A percentile compares a stretch with the other conserved stretches of the same genome.
phyloP scores from a whole-genome alignment of 2,113 vertebrate species.

The Stictonetta naevosa region DNA sequence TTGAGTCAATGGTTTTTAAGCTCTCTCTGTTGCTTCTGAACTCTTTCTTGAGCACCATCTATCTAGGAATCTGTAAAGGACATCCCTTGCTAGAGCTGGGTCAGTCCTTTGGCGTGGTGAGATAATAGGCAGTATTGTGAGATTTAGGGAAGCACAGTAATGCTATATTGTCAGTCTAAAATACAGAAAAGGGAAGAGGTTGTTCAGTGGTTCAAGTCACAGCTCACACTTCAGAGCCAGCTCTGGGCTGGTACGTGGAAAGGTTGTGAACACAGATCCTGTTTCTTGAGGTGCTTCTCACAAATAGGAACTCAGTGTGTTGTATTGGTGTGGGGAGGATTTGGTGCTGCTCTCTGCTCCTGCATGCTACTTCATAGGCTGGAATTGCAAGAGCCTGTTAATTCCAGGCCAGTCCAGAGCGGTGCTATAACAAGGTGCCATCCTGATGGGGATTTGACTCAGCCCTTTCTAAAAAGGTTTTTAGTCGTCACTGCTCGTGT shows the following conservation, averaged over 20 bases:
- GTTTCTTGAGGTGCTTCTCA: background rate
- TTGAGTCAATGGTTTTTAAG: background rate
- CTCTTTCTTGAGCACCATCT: background rate
- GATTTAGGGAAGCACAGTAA: background rate
- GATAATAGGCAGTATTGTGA: background rate
- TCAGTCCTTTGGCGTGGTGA: background rate
- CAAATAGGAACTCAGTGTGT: too few species aligned
- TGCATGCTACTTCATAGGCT: background rate
- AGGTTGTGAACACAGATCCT: background rate
- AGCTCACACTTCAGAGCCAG: accelerated
- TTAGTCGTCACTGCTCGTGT: background rate
- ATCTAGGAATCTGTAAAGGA: background rate
- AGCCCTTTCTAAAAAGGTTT: background rate
- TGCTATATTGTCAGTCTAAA: background rate
- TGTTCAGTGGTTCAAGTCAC: background rate
- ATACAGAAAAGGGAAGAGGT: background rate
- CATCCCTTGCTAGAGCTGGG: background rate
- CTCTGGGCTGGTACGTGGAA: background rate
- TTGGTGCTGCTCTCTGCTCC: background rate
- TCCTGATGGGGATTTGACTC: background rate
- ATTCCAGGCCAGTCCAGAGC: background rate
- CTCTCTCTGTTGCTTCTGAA: background rate
- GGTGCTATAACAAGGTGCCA: background rate
- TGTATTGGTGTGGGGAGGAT: background rate
- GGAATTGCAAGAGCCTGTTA: background rate